Conservation (phyloP, 2,888 invertebrate species). For the Argyra leucocephala region DNA sequence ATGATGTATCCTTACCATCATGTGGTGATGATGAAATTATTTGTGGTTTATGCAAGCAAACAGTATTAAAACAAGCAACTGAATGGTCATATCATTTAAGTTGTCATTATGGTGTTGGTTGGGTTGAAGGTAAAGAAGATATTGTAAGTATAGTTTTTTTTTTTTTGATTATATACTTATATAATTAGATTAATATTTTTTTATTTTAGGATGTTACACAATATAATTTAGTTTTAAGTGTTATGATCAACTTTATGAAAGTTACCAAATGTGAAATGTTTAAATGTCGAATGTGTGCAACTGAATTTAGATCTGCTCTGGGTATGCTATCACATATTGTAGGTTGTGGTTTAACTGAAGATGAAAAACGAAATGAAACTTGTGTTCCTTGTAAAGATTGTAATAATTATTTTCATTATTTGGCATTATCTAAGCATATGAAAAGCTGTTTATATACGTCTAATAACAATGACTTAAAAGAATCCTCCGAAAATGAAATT, state of each 20-base stretch:
- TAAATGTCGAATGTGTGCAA: constrained; percentile 34
- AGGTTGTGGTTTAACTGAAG: constrained; percentile 29
- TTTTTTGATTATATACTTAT: not conserved
- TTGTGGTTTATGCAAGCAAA: constrained; percentile 36
- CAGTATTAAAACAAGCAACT: constrained; percentile 15
- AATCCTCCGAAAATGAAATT: too few relatives aligned
- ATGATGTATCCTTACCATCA: constrained; percentile 10
- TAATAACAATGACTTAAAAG: not conserved
- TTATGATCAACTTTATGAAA: constrained; percentile 29
- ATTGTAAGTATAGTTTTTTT: constrained; percentile 26
- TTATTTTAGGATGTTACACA: constrained; percentile 25
- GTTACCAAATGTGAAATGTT: constrained; percentile 24
- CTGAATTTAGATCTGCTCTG: constrained; percentile 29
- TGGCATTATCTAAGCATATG: constrained; percentile 30
- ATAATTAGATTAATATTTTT: not conserved
- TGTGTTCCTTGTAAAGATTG: constrained; percentile 33
- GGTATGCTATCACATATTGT: constrained; percentile 36
- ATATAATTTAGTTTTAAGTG: constrained; percentile 26
- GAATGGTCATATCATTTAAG: constrained; percentile 32
- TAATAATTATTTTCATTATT: constrained; percentile 21
- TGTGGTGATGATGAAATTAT: constrained; percentile 22
- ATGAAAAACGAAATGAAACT: constrained; percentile 19
- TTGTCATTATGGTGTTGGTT: constrained; percentile 39
- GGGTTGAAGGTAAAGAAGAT: constrained; percentile 29
- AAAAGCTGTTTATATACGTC: constrained; percentile 13